Percentiles rank a stretch among this genome's conserved stretches.
These are phyloP conservation scores for Python bivittatus DNA, from an alignment of 2,113 vertebrate species.

Conservation along the genomic window DNA sequence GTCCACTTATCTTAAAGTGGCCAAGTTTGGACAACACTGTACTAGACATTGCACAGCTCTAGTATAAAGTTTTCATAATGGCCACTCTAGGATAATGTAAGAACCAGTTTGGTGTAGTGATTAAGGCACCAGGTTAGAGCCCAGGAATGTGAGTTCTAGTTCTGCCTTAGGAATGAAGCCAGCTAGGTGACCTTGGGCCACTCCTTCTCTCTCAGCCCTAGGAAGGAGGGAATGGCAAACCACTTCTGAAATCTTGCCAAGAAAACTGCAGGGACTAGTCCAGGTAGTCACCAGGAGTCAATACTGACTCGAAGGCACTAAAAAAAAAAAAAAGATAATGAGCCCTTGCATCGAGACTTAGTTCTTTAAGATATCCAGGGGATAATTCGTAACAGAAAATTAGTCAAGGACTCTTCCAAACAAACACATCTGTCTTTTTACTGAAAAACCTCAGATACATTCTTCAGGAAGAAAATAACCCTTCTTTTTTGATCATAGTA, in stretches of 20 bases:
- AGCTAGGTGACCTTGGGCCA: not conserved
- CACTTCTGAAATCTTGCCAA: not conserved
- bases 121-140: not conserved
- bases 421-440: not conserved
- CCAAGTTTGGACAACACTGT: no score
- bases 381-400: not conserved
- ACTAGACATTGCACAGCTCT: not conserved
- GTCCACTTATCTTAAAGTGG: no score
- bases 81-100: not conserved
- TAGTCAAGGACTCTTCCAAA: not conserved
- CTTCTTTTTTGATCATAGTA: not conserved
- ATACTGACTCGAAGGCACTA: no score
- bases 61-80: not conserved
- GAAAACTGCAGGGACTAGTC: not conserved
- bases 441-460: not conserved
- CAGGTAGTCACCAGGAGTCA: not conserved
- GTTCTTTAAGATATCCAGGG: not conserved
- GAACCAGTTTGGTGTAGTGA: not conserved
- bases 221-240: not conserved
- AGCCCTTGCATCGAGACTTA: not conserved
- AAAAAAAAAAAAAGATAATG: no score
- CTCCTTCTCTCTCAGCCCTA: not conserved
- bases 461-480: not conserved
- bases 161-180: not conserved
- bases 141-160: not conserved